phyloP scores from a whole-genome alignment of 2,113 vertebrate species.

The Brachypteracias leptosomus region DNA sequence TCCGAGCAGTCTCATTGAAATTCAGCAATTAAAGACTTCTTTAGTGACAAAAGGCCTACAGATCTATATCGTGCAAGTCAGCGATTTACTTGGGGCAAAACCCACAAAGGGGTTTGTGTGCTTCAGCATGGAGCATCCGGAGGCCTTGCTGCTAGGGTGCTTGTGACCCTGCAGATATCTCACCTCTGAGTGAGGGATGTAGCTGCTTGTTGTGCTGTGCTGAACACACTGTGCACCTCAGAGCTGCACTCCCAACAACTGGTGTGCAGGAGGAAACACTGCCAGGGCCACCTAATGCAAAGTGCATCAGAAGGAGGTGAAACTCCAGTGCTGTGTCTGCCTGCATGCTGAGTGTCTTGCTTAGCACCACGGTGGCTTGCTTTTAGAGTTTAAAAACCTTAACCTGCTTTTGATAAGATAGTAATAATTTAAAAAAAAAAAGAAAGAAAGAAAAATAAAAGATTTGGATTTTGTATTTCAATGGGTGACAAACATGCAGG shows the following conservation, averaged over 20 bases:
- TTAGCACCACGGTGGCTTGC: neutral
- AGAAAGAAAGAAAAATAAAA: neutral
- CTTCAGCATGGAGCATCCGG: neutral
- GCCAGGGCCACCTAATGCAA: neutral
- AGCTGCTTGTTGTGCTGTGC: neutral
- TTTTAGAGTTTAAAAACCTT: neutral
- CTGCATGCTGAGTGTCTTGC: neutral
- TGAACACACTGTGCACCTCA: rapidly evolving
- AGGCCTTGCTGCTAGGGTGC: neutral
- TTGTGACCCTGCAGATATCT: rapidly evolving
- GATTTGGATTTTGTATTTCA: neutral
- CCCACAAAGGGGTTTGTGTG: neutral
- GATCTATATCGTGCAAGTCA: neutral
- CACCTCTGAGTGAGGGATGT: neutral
- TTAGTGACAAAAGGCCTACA: neutral
- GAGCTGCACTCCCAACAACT: rapidly evolving
- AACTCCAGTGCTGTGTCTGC: neutral
- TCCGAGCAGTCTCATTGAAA: neutral
- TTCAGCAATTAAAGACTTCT: neutral
- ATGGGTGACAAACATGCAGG: neutral
- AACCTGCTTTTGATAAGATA: neutral
- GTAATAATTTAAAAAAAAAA: neutral
- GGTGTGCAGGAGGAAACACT: rapidly evolving
- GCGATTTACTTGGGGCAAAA: neutral
- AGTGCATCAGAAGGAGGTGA: neutral